Conservation (phyloP, 1,140 invertebrate genomes). For the Zelostemma sp. region DNA sequence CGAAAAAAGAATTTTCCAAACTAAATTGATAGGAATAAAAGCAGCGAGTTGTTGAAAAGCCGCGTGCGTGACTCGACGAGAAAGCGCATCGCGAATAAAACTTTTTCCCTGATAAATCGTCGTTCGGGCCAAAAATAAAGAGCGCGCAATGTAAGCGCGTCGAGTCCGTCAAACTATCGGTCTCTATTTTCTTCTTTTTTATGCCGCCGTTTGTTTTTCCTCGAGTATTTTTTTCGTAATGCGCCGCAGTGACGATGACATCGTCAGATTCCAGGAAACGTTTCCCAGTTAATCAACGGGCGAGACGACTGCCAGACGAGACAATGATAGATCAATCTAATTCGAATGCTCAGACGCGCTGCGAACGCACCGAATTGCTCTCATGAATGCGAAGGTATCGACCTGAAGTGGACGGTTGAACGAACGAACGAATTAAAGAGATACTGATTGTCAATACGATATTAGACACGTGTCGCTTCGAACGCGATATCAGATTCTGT, state of each 20-base stretch:
- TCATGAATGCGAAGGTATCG: constrained; percentile 39
- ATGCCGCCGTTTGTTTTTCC: constrained; percentile 3
- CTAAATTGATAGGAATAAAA: too few relatives aligned
- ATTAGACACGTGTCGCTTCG: constrained; percentile 18
- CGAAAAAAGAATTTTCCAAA: too few relatives aligned
- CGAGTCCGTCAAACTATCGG: too few relatives aligned
- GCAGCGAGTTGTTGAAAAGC: too few relatives aligned
- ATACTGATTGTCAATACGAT: constrained; percentile 27
- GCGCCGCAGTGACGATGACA: constrained; percentile 20
- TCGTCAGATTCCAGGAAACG: constrained; percentile 58
- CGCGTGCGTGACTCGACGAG: too few relatives aligned
- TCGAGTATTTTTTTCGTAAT: not conserved
- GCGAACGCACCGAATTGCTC: constrained; percentile 38
- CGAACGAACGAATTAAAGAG: constrained; percentile 36
- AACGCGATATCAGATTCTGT: too few relatives aligned
- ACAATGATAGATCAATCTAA: constrained; percentile 69
- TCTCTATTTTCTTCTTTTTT: constrained; percentile 4
- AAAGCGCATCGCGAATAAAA: too few relatives aligned
- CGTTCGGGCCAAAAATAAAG: too few relatives aligned
- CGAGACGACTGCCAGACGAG: constrained; percentile 66
- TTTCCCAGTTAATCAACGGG: constrained; percentile 58
- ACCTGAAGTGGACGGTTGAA: constrained; percentile 39
- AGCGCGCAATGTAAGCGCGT: too few relatives aligned
- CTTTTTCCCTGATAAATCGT: too few relatives aligned
- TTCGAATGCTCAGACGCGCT: constrained; percentile 59